Base-by-base conservation (phyloP, 2,797 vertebrate genomes). In the Gephyroberyx darwinii region DNA sequence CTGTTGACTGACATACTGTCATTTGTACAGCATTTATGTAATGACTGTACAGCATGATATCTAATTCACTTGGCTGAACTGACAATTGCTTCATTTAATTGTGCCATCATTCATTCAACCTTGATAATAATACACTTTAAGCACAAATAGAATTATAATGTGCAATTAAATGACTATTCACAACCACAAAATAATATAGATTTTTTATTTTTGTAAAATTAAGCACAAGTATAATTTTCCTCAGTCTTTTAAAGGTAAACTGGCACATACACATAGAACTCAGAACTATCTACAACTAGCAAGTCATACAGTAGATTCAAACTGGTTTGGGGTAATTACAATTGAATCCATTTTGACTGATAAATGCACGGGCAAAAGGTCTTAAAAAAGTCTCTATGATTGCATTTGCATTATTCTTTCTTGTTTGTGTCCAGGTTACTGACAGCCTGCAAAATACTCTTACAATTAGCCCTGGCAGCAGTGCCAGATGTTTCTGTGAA, bases 401-500 rank as follows among this genome's bases (percentile, higher is more conserved):
- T 85, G 77, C 75, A 72, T 85, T 62, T 30, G 41, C 77, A 82
- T 88, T 88, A 88, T 87, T 89, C 85, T 84, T 87, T 84, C 87
- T 88, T 90, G 88, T 88, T 90, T 89, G 87, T 85, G 88, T 90
- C 88, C 89, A 83, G 86, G 88, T 87, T 90, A 90, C 88, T 90
- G 90, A 91, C 92, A 91, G 89, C 74, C 88, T 90, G 88, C 84
- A 90, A 90, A 91, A 86, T 84, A 85, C 87, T 88, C 83, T 85
- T 88, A 91, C 91, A 85, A 91, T 92, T 92, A 92, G 85, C 87
- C 78, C 83, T 92, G 90, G 90, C 91, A 91, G 88, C 85, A 74
- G 76, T 73, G 84, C 89, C 92, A 93, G 92, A 92, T 93, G 93
- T 92, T 93, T 86, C 78, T 84, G 45, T 75, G 87, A 90, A 26